Evolutionary conservation across 2,113 vertebrate species (phyloP).

Genomic region (Trichomycterus rosablanca): DNA sequence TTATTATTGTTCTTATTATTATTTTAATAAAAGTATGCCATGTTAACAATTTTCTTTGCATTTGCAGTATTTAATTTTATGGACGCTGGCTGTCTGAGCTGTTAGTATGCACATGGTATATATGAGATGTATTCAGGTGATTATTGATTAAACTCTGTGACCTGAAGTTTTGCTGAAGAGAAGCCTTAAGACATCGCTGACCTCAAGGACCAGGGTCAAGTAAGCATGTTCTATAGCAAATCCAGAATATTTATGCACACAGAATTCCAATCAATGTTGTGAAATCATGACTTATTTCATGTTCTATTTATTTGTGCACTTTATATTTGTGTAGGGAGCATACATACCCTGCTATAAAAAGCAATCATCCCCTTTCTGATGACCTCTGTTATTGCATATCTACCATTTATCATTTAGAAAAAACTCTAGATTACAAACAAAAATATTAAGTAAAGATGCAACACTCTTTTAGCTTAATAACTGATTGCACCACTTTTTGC

Average conservation of each 20-base stretch:
- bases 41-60: too few relatives aligned
- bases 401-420: too few relatives aligned
- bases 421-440: too few relatives aligned
- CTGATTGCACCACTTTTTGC: too few relatives aligned
- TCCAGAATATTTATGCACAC: constrained; percentile 12
- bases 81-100: background rate
- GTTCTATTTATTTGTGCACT: constrained; percentile 9
- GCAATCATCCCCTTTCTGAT: too few relatives aligned
- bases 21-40: too few relatives aligned
- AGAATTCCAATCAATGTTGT: constrained; percentile 29
- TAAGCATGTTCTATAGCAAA: constrained; percentile 25
- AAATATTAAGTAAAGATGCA: too few relatives aligned
- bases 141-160: constrained; percentile 43
- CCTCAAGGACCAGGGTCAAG: constrained; percentile 38
- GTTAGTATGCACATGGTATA: background rate
- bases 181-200: constrained; percentile 30
- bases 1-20: too few relatives aligned
- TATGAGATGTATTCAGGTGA: constrained; percentile 37
- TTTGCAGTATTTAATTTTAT: too few relatives aligned
- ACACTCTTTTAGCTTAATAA: too few relatives aligned
- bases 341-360: constrained; percentile 6
- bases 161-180: constrained; percentile 26
- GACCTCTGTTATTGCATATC: too few relatives aligned
- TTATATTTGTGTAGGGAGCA: background rate
- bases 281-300: constrained; percentile 26